Percentiles rank a stretch among this genome's conserved stretches.
Conservation (phyloP, 2,888 invertebrate species). For the Nomada fucata region DNA sequence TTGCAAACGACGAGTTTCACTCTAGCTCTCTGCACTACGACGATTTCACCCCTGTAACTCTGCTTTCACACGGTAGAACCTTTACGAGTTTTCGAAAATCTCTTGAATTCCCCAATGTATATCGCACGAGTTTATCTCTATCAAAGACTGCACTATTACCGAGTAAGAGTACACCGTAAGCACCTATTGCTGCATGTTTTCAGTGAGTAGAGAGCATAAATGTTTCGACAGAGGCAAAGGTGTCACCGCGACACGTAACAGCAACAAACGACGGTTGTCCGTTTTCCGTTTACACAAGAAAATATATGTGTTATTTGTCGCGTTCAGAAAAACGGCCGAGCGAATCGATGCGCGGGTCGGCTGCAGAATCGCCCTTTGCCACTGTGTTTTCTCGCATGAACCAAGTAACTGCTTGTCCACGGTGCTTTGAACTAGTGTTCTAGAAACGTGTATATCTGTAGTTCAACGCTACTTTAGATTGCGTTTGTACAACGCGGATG, state of each 20-base stretch:
- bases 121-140: slow-evolving; percentile 66
- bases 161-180: slow-evolving; percentile 66
- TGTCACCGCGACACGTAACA: no score
- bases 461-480: slow-evolving; percentile 29
- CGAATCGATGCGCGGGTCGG: no score
- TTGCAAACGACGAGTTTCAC: slow-evolving; percentile 44
- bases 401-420: slow-evolving; percentile 48
- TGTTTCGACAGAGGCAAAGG: slow-evolving; percentile 15
- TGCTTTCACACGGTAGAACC: slow-evolving; percentile 64
- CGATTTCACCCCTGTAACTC: slow-evolving; percentile 36
- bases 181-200: slow-evolving; percentile 33
- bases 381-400: slow-evolving; percentile 50
- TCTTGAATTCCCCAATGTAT: slow-evolving; percentile 56
- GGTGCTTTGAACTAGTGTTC: slow-evolving; percentile 42
- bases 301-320: no score
- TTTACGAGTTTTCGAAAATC: slow-evolving; percentile 64
- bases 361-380: slow-evolving; percentile 10
- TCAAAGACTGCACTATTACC: slow-evolving; percentile 60
- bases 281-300: no score
- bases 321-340: no score
- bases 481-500: slow-evolving; percentile 59
- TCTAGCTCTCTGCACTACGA: slow-evolving; percentile 40
- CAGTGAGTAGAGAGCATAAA: not conserved
- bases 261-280: no score
- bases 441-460: slow-evolving; percentile 15